Percentiles rank a stretch among this genome's conserved stretches.
These are phyloP conservation scores for Temnothorax ravouxi DNA, from an alignment of 2,888 invertebrate genomes.

Conservation along the genomic window DNA sequence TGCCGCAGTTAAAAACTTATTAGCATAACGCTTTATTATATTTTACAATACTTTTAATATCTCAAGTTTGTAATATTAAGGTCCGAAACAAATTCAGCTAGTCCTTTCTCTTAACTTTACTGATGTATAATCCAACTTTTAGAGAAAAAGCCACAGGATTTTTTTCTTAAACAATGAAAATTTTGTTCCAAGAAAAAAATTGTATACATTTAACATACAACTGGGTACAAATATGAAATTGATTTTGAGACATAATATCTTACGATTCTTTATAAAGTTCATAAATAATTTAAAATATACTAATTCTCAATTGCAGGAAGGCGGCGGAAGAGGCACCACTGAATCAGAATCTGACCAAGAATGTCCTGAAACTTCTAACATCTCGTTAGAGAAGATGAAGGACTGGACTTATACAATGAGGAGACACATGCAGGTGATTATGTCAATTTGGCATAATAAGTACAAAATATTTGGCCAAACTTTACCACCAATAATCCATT, in stretches of 20 bases:
- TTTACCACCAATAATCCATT: neutral
- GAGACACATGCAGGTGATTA: slow-evolving; percentile 83
- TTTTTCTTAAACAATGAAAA: neutral
- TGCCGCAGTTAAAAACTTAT: neutral
- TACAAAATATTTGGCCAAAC: neutral
- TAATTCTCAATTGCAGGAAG: slow-evolving; percentile 70
- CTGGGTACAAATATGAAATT: neutral
- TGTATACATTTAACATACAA: neutral
- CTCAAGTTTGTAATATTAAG: neutral
- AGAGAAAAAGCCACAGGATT: neutral
- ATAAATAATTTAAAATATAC: neutral
- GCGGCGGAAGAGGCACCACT: slow-evolving; percentile 21
- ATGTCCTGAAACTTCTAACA: slow-evolving; percentile 62
- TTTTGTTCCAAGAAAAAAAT: neutral
- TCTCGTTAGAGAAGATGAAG: slow-evolving; percentile 71
- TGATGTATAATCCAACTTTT: neutral
- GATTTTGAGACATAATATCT: neutral
- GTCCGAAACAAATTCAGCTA: neutral
- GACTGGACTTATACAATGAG: slow-evolving; percentile 85
- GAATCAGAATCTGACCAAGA: slow-evolving; percentile 73
- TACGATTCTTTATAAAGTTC: neutral
- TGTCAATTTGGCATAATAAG: neutral
- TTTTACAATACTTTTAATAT: neutral
- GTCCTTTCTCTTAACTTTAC: neutral
- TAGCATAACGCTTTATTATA: neutral